Evolutionary conservation across 2,797 vertebrate species (phyloP), one percentile per base, ranked within the genome.

Genomic region (Crypturellus tataupa): DNA sequence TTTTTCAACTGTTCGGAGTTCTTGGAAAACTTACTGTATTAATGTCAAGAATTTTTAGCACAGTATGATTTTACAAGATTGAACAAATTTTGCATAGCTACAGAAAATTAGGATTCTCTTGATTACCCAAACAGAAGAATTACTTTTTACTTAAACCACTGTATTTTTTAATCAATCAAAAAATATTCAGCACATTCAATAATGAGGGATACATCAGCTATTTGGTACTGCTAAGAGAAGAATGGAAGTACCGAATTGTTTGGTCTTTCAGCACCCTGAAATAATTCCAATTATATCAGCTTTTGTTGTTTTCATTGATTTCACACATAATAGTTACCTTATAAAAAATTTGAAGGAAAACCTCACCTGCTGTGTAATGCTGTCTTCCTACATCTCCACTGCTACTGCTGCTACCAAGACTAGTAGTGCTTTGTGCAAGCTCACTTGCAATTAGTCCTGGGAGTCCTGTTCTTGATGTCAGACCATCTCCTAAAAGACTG

Each of bases 391-490:
- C 96, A 90, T 99, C 99, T 24, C 99, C 99, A 97, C 99, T 98
- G 94, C 98, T 98, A 35, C 97, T 98, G 97, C 99, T 99, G 92
- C 99, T 99, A 85, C 99, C 99, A 76, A 99, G 98, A 94, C 99
- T 99, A 81, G 99, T 99, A 95, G 97, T 98, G 97, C 99, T 99
- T 96, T 98, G 98, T 65, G 98, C 98, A 46, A 99, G 98, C 27
- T 99, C 99, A 65, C 98, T 99, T 4, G 98, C 94, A 49, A 98
- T 97, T 89, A 99, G 76, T 25, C 98, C 97, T 3, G 98, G 97
- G 73, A 98, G 88, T 69, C 94, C 81, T 10, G 94, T 85, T 96
- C 98, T 98, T 46, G 98, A 96, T 0, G 90, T 69, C 24, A 96
- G 83, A 68, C 95, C 97, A 18, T 98, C 98, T n/a, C 97, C 97